These are phyloP conservation scores for Tipula lateralis DNA, from an alignment of 2,888 invertebrate species.

Conservation along the genomic window DNA sequence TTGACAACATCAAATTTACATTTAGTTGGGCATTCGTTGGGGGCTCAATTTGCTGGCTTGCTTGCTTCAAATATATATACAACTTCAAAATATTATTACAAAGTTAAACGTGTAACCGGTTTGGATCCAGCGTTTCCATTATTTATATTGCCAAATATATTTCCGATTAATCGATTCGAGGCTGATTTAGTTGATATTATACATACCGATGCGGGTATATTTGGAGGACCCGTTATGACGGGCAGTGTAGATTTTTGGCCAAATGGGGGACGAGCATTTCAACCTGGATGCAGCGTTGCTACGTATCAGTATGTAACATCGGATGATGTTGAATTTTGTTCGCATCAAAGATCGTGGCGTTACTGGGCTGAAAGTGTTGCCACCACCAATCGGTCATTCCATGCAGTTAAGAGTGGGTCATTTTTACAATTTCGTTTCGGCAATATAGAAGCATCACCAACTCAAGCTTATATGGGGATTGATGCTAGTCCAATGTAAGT, in stretches of 20 bases:
- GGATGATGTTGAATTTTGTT: conserved; percentile 46
- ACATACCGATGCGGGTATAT: conserved; percentile 57
- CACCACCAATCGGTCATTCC: conserved; percentile 46
- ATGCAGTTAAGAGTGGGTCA: conserved; percentile 54
- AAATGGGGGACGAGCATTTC: conserved; percentile 36
- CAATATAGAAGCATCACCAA: not conserved
- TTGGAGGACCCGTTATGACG: conserved; percentile 52
- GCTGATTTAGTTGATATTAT: conserved; percentile 57
- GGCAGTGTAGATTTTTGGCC: conserved; percentile 52
- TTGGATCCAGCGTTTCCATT: conserved; percentile 37
- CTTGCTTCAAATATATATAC: conserved; percentile 42
- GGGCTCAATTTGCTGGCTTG: conserved; percentile 45
- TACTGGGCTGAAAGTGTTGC: conserved; percentile 57
- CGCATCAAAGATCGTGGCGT: conserved; percentile 59
- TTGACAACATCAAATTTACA: conserved; percentile 39
- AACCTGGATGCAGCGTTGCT: conserved; percentile 39
- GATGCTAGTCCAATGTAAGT: conserved; percentile 43
- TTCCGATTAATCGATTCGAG: conserved; percentile 40
- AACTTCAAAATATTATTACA: conserved; percentile 37
- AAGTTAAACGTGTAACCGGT: conserved; percentile 36
- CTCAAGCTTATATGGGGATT: conserved; percentile 42
- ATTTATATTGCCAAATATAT: conserved; percentile 31
- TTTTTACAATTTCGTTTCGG: conserved; percentile 54
- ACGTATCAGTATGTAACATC: conserved; percentile 45
- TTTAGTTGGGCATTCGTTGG: conserved; percentile 47